Evolutionary conservation across 2,113 vertebrate genomes (phyloP).

Genomic region (Larimichthys crocea): DNA sequence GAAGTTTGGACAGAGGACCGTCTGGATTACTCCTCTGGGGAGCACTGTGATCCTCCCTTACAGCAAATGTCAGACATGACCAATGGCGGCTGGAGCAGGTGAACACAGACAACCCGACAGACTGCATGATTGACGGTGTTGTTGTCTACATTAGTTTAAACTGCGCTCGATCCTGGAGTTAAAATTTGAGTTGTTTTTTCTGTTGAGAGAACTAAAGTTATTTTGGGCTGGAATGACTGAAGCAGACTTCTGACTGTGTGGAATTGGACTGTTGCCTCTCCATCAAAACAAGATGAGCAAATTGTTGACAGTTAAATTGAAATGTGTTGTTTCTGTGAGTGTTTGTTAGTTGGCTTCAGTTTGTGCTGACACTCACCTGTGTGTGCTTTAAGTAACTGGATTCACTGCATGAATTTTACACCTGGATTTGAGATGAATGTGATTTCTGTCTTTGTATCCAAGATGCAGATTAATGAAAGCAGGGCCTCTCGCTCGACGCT

Average conservation of each 20-base stretch:
- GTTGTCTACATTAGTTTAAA: not conserved
- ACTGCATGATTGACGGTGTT: not conserved
- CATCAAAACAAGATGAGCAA: not conserved
- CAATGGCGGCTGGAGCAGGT: too few species aligned
- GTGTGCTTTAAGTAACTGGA: not conserved
- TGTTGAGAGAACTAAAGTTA: not conserved
- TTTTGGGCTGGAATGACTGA: not conserved
- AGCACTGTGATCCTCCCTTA: not conserved
- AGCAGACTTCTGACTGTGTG: not conserved
- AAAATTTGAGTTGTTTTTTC: not conserved
- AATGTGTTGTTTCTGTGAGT: not conserved
- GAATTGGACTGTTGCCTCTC: not conserved
- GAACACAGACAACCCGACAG: too few species aligned
- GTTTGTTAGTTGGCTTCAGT: not conserved
- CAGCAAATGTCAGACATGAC: not conserved
- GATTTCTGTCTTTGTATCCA: not conserved
- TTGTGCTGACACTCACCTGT: not conserved
- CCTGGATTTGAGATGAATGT: not conserved
- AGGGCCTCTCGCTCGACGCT: not conserved
- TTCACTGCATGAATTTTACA: not conserved
- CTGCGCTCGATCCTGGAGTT: too few species aligned
- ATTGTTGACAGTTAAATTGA: not conserved
- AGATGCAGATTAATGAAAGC: not conserved
- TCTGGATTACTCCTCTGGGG: not conserved
- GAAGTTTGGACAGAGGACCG: too few species aligned